phyloP scores from a whole-genome alignment of 2,888 invertebrate genomes.

The Drosophila falleni region DNA sequence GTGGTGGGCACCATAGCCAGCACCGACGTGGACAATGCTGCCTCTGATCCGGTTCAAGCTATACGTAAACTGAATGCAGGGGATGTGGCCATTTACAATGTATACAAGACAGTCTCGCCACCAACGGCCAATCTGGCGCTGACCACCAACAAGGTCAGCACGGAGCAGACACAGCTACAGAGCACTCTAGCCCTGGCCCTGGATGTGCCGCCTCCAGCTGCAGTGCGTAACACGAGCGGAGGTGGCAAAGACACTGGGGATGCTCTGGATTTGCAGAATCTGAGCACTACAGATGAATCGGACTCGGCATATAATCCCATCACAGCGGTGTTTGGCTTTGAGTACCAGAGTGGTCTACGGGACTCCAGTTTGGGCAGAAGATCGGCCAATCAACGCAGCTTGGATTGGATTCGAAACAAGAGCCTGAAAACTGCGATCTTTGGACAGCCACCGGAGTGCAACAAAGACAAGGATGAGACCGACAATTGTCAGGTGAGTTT shows the following conservation, averaged over 20 bases:
- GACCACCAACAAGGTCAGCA: slow-evolving; percentile 77
- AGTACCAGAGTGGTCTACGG: slow-evolving; percentile 63
- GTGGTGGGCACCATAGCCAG: slow-evolving; percentile 71
- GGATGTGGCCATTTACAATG: slow-evolving; percentile 77
- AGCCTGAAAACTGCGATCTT: slow-evolving; percentile 77
- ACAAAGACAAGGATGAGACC: slow-evolving; percentile 83
- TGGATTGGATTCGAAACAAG: slow-evolving; percentile 68
- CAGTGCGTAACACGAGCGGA: slow-evolving; percentile 74
- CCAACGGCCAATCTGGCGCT: slow-evolving; percentile 75
- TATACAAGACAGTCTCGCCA: slow-evolving; percentile 80
- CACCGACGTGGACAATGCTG: slow-evolving; percentile 62
- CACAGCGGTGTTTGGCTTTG: slow-evolving; percentile 72
- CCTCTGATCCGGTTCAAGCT: slow-evolving; percentile 59
- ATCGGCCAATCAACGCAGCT: slow-evolving; percentile 66
- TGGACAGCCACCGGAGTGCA: slow-evolving; percentile 84
- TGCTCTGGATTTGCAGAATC: slow-evolving; percentile 81
- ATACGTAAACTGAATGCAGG: slow-evolving; percentile 71
- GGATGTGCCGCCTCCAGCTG: slow-evolving; percentile 66
- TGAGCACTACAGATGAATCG: slow-evolving; percentile 83
- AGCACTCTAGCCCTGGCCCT: slow-evolving; percentile 59
- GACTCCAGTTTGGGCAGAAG: slow-evolving; percentile 75
- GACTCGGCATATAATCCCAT: slow-evolving; percentile 83
- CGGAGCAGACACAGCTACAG: slow-evolving; percentile 57
- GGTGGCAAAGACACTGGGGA: slow-evolving; percentile 68
- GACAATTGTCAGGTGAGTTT: slow-evolving; percentile 87